A percentile compares a stretch with the other conserved stretches of the same genome.
Conservation (phyloP, 2,888 invertebrate genomes). For the Barypeithes pellucidus region DNA sequence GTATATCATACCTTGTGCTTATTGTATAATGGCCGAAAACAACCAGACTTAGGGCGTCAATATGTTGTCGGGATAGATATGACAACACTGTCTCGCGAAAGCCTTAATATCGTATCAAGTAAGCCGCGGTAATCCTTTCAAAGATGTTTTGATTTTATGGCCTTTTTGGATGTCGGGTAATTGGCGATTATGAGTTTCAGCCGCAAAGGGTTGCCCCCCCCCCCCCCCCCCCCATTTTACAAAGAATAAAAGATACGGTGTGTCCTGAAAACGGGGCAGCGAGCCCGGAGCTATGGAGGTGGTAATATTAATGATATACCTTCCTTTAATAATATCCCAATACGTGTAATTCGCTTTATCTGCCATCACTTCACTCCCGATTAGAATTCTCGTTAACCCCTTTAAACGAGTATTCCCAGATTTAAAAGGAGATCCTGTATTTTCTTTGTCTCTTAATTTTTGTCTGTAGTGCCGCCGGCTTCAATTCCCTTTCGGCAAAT, state of each 20-base stretch:
- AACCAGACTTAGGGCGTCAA: no score
- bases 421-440: slow-evolving; percentile 5
- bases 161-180: slow-evolving; percentile 21
- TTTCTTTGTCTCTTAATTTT: slow-evolving; percentile 2
- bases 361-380: no score
- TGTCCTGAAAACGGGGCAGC: neutral
- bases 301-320: neutral
- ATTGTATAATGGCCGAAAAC: no score
- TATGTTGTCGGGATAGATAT: neutral
- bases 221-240: no score
- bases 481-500: neutral
- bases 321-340: no score
- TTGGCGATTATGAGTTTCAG: slow-evolving; percentile 23
- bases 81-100: slow-evolving; percentile 1
- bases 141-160: slow-evolving; percentile 33
- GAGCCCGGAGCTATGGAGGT: neutral
- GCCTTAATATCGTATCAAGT: slow-evolving; percentile 6
- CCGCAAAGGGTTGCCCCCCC: slow-evolving; percentile 22
- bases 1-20: no score
- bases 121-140: slow-evolving; percentile 23
- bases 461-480: neutral
- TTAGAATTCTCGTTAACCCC: no score
- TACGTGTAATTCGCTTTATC: no score
- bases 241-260: slow-evolving; percentile 14
- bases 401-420: no score